phyloP scores from a whole-genome alignment of 1,140 invertebrate species.

The Lithobius niger region DNA sequence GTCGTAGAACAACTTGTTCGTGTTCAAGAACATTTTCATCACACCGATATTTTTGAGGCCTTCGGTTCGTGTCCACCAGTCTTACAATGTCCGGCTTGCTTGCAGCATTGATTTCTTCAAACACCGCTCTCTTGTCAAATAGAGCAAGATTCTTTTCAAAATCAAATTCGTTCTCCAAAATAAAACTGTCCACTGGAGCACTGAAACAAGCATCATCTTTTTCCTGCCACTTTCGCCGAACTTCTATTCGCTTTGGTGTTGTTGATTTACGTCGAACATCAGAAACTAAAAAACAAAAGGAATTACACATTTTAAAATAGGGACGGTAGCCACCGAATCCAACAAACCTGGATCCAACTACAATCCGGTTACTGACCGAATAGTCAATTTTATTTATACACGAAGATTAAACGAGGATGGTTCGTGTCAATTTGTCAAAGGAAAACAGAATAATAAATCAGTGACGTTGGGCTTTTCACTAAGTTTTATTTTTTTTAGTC shows the following conservation, averaged over 20 bases:
- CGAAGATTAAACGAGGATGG: not conserved
- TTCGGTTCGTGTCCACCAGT: slow-evolving; percentile 27
- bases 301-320: too few species aligned
- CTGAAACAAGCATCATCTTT: slow-evolving; percentile 47
- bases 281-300: slow-evolving; percentile 1
- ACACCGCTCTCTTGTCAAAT: slow-evolving; percentile 67
- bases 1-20: slow-evolving; percentile 46
- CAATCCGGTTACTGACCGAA: too few species aligned
- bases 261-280: slow-evolving; percentile 6
- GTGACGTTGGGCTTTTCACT: too few species aligned
- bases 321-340: too few species aligned
- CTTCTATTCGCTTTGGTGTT: slow-evolving; percentile 26
- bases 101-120: slow-evolving; percentile 54
- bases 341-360: too few species aligned
- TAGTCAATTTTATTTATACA: slow-evolving; percentile 9
- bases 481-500: too few species aligned
- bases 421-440: too few species aligned
- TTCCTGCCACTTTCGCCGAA: slow-evolving; percentile 19
- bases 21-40: slow-evolving; percentile 71
- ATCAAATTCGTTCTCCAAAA: slow-evolving; percentile 63
- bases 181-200: slow-evolving; percentile 40
- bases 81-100: slow-evolving; percentile 51
- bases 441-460: too few species aligned
- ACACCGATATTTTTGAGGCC: slow-evolving; percentile 46
- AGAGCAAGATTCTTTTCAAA: slow-evolving; percentile 85